Conservation (phyloP, 2,888 invertebrate species). For the Philhelius pedissequus region DNA sequence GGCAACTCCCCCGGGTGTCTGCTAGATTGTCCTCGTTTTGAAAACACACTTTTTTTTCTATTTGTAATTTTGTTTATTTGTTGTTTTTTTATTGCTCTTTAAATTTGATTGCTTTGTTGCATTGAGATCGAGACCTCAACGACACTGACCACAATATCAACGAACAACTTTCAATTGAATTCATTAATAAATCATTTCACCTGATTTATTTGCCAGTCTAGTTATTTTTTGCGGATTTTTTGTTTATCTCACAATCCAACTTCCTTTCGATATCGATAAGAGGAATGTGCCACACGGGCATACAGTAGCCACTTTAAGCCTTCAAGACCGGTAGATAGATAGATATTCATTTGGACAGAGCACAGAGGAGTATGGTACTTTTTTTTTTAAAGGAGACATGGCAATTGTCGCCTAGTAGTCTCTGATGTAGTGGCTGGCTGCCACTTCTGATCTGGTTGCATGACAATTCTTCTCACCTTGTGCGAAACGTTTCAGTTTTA, state of each 20-base stretch:
- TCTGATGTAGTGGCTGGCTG: conserved; percentile 19
- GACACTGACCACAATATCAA: conserved; percentile 65
- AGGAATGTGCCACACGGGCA: conserved; percentile 34
- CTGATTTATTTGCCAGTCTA: conserved; percentile 63
- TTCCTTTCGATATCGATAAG: conserved; percentile 57
- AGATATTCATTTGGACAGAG: not conserved
- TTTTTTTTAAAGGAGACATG: conserved; percentile 27
- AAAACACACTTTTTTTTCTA: not conserved
- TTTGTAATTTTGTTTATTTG: not conserved
- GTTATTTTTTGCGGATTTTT: conserved; percentile 26
- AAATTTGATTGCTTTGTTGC: conserved; percentile 1
- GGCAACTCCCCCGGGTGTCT: conserved; percentile 48
- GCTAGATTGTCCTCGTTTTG: conserved; percentile 18
- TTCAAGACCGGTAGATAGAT: conserved; percentile 20
- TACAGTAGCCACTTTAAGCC: conserved; percentile 34
- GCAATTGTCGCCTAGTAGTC: conserved; percentile 60
- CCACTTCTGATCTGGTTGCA: conserved; percentile 28
- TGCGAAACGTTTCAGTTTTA: not conserved
- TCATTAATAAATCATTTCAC: conserved; percentile 68
- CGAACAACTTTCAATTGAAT: conserved; percentile 68
- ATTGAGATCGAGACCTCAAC: conserved; percentile 45
- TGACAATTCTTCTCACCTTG: conserved; percentile 63
- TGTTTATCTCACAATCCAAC: conserved; percentile 33
- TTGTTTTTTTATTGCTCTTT: no score
- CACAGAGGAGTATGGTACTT: not conserved